These are phyloP conservation scores for Pogonocichla stellata DNA, from an alignment of 2,113 vertebrate species.

Conservation along the genomic window DNA sequence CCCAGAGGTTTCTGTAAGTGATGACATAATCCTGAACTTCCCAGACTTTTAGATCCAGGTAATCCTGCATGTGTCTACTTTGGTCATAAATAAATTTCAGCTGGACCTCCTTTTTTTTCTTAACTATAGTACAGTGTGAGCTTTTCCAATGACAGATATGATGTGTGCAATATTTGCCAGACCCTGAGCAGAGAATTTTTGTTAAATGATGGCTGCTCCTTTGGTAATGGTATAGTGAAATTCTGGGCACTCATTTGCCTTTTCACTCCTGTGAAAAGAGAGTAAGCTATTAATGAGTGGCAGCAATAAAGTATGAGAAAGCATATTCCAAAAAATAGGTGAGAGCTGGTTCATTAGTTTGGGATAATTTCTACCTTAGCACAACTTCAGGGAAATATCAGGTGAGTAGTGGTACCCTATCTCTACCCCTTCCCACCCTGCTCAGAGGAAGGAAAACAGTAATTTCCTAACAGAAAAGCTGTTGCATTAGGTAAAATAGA, in stretches of 20 bases:
- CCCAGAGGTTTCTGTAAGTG: neutral
- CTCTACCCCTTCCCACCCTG: neutral
- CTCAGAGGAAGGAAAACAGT: neutral
- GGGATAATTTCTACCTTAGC: neutral
- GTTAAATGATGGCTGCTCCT: neutral
- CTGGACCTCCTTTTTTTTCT: neutral
- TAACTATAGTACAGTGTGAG: neutral
- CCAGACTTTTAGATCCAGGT: neutral
- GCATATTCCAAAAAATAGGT: neutral
- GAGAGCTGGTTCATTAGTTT: neutral
- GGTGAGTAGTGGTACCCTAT: neutral
- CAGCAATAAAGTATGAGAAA: neutral
- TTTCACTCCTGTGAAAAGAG: neutral
- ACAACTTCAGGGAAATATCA: neutral
- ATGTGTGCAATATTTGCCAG: neutral
- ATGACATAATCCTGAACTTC: neutral
- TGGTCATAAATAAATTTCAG: neutral
- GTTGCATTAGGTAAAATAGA: neutral
- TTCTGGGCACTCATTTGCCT: neutral
- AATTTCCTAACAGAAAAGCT: neutral
- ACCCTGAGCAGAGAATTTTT: neutral
- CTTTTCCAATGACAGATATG: neutral
- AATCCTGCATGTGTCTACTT: neutral
- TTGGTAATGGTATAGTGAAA: neutral
- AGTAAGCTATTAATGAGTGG: neutral